Conservation (phyloP, 2,797 vertebrate species). For the Scyliorhinus canicula region DNA sequence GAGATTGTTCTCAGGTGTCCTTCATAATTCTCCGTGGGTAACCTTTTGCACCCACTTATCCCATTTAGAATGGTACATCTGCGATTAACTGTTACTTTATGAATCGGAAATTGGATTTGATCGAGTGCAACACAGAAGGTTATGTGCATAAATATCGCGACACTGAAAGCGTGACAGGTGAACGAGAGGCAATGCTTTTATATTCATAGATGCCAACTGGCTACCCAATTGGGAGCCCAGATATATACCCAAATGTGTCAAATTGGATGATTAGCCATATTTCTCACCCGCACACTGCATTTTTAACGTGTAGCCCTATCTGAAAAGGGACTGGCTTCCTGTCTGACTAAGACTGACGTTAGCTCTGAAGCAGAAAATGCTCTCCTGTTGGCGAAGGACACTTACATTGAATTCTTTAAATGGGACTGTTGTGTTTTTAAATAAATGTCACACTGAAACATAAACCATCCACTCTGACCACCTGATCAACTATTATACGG, state of each 20-base stretch:
- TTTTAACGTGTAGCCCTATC: not conserved
- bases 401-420: not conserved
- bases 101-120: not conserved
- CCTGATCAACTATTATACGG: not conserved
- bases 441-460: not conserved
- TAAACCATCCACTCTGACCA: not conserved
- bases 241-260: not conserved
- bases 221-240: not conserved
- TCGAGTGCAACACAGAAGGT: not conserved
- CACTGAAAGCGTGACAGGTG: not conserved
- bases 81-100: not conserved
- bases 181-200: not conserved
- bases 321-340: not conserved
- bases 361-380: slow-evolving; percentile 13
- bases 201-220: not conserved
- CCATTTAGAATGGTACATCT: not conserved
- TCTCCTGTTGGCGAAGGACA: not conserved
- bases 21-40: not conserved
- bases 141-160: not conserved
- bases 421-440: not conserved
- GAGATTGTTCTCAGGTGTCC: not conserved
- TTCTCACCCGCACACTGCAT: no score
- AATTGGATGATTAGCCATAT: slow-evolving; percentile 3
- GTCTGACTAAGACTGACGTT: not conserved
- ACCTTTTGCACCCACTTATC: not conserved